phyloP scores from a whole-genome alignment of 2,888 invertebrate species.

The Minunthozetes semirufus region DNA sequence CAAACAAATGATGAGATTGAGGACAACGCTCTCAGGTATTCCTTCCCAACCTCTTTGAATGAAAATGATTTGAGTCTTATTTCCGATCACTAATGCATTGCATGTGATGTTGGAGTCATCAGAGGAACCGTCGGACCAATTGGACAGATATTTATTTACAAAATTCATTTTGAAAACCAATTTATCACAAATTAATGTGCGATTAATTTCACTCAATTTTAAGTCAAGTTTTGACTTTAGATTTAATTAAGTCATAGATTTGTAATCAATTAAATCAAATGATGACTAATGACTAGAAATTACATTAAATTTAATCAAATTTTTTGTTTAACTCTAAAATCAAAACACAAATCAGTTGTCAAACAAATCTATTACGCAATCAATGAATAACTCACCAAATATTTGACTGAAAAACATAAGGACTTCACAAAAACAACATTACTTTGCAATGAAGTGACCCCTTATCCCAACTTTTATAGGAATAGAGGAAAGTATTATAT shows the following conservation, averaged over 20 bases:
- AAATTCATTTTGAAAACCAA: not conserved
- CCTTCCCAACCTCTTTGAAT: slow-evolving; percentile 39
- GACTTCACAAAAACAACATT: too few relatives aligned
- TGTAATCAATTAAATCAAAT: not conserved
- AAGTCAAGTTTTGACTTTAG: not conserved
- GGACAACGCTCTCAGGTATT: slow-evolving; percentile 36
- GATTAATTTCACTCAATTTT: not conserved
- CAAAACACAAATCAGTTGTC: not conserved
- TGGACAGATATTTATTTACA: not conserved
- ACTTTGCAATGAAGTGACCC: too few relatives aligned
- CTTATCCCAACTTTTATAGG: too few relatives aligned
- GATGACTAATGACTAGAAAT: slow-evolving; percentile 7
- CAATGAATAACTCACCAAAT: slow-evolving; percentile 9
- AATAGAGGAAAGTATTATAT: too few relatives aligned
- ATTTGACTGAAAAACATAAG: not conserved
- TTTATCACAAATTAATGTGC: slow-evolving; percentile 1
- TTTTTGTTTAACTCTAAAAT: not conserved
- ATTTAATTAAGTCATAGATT: not conserved
- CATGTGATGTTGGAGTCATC: slow-evolving; percentile 29
- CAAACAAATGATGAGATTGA: slow-evolving; percentile 37
- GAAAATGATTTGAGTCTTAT: slow-evolving; percentile 21
- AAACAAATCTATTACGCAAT: slow-evolving; percentile 21
- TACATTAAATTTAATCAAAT: not conserved
- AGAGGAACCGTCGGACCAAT: not conserved
- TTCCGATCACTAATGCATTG: slow-evolving; percentile 28